Conservation (phyloP, 2,888 invertebrate genomes). For the Andrena camellia region DNA sequence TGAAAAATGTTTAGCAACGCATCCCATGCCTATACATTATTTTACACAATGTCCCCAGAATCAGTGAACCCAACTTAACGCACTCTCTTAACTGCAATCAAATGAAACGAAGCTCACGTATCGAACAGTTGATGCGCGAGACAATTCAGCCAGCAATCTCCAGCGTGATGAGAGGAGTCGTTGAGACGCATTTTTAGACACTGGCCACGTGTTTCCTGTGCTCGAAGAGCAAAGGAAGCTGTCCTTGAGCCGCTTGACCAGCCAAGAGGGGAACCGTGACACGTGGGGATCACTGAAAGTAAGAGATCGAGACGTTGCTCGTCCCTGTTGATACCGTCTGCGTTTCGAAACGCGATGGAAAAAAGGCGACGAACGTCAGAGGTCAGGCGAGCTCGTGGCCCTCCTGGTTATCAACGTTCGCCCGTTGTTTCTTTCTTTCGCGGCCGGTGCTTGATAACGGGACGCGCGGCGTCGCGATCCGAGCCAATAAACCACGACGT, state of each 20-base stretch:
- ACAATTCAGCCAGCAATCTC: constrained; percentile 15
- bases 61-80: too few relatives aligned
- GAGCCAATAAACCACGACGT: constrained; percentile 19
- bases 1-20: too few relatives aligned
- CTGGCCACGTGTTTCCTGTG: constrained; percentile 64
- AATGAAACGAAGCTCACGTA: neutral
- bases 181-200: constrained; percentile 56
- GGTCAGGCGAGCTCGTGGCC: constrained; percentile 54
- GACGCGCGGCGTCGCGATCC: constrained; percentile 16
- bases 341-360: constrained; percentile 26
- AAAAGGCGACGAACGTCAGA: constrained; percentile 27
- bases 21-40: too few relatives aligned
- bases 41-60: too few relatives aligned
- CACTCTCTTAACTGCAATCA: too few relatives aligned
- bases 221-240: constrained; percentile 57
- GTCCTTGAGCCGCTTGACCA: constrained; percentile 72
- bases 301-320: constrained; percentile 40
- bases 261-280: constrained; percentile 50
- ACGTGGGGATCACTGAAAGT: constrained; percentile 49
- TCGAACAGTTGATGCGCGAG: neutral
- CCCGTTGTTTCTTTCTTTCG: constrained; percentile 51
- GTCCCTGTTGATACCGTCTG: constrained; percentile 49
- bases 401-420: constrained; percentile 62
- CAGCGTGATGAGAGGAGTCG: constrained; percentile 26
- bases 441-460: constrained; percentile 46